These are phyloP conservation scores for Oncorhynchus kisutch DNA, from an alignment of 2,113 vertebrate species.

Conservation along the genomic window DNA sequence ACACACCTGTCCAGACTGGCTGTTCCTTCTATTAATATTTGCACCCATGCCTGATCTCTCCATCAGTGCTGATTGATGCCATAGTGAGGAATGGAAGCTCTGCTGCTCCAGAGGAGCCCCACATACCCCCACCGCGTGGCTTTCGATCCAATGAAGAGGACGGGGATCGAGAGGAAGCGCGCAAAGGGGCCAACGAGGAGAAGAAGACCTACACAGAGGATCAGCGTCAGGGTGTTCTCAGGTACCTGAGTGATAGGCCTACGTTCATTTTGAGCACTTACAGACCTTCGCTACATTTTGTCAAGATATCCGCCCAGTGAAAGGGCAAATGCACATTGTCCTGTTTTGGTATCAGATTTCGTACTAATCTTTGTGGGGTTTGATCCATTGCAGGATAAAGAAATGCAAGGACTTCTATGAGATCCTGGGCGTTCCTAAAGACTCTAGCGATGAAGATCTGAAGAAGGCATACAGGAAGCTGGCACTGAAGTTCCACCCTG, in stretches of 20 bases:
- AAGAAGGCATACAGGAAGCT: constrained; percentile 91
- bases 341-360: background rate
- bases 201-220: constrained; percentile 86
- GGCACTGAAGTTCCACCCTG: constrained; percentile 91
- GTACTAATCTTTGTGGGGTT: constrained; percentile 1
- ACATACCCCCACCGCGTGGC: constrained; percentile 70
- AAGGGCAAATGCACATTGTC: background rate
- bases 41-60: background rate
- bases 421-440: constrained; percentile 84
- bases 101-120: constrained; percentile 59
- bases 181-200: constrained; percentile 47
- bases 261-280: background rate
- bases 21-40: no score
- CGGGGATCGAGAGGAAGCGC: constrained; percentile 26
- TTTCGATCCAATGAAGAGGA: constrained; percentile 73
- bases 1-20: no score
- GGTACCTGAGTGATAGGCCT: constrained; percentile 63
- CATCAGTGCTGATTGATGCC: constrained; percentile 84
- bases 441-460: constrained; percentile 88
- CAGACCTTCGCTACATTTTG: background rate
- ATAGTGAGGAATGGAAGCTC: constrained; percentile 78
- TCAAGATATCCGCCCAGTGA: background rate
- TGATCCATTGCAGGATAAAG: constrained; percentile 81
- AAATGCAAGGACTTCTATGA: constrained; percentile 93
- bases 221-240: constrained; percentile 86